Conservation (phyloP, 2,113 vertebrate genomes). For the Saimiri boliviensis region DNA sequence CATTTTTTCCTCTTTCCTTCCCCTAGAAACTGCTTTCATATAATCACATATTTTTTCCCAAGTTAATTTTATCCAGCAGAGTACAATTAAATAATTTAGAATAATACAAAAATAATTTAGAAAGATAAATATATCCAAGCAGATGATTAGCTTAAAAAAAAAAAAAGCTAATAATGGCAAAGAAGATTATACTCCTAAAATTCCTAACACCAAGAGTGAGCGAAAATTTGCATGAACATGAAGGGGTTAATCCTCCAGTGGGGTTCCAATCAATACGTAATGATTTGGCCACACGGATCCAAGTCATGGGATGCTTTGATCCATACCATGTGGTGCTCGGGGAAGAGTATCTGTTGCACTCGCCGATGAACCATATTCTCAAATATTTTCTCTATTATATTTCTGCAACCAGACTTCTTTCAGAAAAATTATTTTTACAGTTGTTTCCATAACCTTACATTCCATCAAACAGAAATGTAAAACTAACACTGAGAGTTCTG, state of each 20-base stretch:
- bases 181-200: not conserved
- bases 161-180: not conserved
- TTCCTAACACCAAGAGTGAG: constrained; percentile 48
- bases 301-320: constrained; percentile 89
- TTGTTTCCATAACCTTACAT: constrained; percentile 78
- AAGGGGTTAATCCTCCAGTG: constrained; percentile 82
- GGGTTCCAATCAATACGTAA: constrained; percentile 89
- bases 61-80: constrained; percentile 5
- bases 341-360: constrained; percentile 83
- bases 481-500: constrained; percentile 70
- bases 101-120: constrained; percentile 8
- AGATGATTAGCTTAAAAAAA: constrained; percentile 33
- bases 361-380: constrained; percentile 85
- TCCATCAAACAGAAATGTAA: constrained; percentile 73
- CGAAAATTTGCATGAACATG: not conserved
- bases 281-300: constrained; percentile 89
- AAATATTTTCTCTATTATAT: constrained; percentile 85
- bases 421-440: constrained; percentile 81
- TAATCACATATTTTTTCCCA: constrained; percentile 30
- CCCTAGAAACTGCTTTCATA: not conserved
- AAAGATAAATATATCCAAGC: not conserved
- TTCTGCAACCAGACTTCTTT: constrained; percentile 76
- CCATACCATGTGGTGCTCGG: constrained; percentile 82
- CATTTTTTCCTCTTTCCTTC: not conserved
- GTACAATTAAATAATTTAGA: constrained; percentile 60